Percentiles rank a stretch among this genome's conserved stretches.
Conservation (phyloP, 2,797 vertebrate species). For the Arctocebus calabarensis region DNA sequence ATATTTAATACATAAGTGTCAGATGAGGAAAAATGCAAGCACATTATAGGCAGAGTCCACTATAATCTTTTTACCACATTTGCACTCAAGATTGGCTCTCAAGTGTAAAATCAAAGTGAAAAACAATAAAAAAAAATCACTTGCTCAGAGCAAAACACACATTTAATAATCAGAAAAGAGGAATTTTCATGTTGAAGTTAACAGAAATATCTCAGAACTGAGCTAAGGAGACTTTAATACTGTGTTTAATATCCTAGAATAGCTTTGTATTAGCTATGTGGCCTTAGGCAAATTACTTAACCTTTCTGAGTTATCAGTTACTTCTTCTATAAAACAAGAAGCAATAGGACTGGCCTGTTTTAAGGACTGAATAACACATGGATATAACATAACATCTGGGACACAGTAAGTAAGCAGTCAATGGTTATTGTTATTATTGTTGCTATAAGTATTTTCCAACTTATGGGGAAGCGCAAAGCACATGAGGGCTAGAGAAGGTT, state of each 20-base stretch:
- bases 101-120: constrained; percentile 69
- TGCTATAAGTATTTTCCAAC: background rate
- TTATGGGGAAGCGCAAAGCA: background rate
- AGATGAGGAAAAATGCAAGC: constrained; percentile 35
- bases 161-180: constrained; percentile 52
- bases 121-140: constrained; percentile 34
- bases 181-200: background rate
- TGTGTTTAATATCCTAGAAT: constrained; percentile 28
- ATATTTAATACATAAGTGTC: constrained; percentile 58
- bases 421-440: background rate
- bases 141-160: constrained; percentile 62
- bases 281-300: constrained; percentile 51
- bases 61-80: constrained; percentile 48
- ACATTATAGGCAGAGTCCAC: background rate
- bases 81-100: constrained; percentile 53
- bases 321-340: constrained; percentile 39
- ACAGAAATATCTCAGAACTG: constrained; percentile 48
- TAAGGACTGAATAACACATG: background rate
- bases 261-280: background rate
- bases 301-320: background rate
- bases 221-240: constrained; percentile 14
- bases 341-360: background rate
- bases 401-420: background rate
- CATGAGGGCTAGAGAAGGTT: background rate
- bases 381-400: background rate